phyloP scores from a whole-genome alignment of 2,797 vertebrate genomes.

The Nasua narica region DNA sequence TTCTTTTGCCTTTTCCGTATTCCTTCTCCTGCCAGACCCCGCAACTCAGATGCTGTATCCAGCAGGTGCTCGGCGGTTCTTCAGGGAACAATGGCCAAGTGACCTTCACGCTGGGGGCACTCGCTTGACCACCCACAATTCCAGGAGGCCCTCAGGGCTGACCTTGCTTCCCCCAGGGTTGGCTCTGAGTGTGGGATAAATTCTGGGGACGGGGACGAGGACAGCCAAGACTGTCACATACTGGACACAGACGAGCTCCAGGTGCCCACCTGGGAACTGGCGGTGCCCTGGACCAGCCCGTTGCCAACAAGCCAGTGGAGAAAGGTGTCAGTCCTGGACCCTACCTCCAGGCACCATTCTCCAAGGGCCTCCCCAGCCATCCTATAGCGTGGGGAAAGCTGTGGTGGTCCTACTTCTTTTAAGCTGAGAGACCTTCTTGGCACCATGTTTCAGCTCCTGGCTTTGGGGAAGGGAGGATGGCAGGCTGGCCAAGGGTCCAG shows the following conservation, averaged over 20 bases:
- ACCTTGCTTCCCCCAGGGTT: neutral
- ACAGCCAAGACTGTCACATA: neutral
- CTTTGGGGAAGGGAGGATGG: neutral
- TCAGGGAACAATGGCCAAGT: neutral
- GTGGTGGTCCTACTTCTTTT: neutral
- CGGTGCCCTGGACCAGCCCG: neutral
- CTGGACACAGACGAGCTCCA: neutral
- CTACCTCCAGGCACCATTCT: neutral
- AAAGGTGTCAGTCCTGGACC: neutral
- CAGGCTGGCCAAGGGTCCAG: neutral
- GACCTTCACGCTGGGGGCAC: neutral
- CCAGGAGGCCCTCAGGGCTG: neutral
- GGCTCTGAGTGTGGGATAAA: neutral
- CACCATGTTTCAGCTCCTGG: neutral
- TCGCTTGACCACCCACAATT: neutral
- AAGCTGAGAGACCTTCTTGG: neutral
- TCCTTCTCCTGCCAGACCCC: neutral
- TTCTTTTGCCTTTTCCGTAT: neutral
- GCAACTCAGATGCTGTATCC: neutral
- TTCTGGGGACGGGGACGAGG: neutral
- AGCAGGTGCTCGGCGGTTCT: neutral
- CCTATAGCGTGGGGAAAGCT: neutral
- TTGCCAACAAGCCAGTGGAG: neutral
- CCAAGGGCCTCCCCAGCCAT: neutral
- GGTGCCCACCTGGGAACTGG: conserved; percentile 2